Evolutionary conservation across 2,113 vertebrate genomes (phyloP), one percentile per base, ranked within the genome.

Genomic region (Pluvialis apricaria): DNA sequence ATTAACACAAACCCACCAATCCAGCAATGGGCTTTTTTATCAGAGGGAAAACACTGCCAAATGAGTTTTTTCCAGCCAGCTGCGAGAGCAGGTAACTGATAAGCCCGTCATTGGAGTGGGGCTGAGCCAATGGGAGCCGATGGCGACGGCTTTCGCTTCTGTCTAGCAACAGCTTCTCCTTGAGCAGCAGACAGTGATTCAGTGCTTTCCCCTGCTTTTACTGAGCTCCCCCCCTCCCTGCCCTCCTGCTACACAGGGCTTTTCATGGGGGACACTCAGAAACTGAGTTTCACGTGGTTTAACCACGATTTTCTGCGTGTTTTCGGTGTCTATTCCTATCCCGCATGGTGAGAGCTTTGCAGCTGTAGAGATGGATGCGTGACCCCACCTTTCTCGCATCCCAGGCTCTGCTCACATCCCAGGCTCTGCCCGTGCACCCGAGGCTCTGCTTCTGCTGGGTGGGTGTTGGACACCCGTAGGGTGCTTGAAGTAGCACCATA

Each of bases 91-190:
- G 96, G 97, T 97, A 97, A 97, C 87, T 82, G 96, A 95, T 92
- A 91, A 96, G 96, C 82, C 87, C 5, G 11, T 97, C 96, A 97
- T 5, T 88, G 92, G 92, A 94, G 95, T 97, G 95, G 92, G 90
- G 77, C 93, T 92, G 91, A 96, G 89, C 95, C 97, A 97, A 96
- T 97, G 93, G 90, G 93, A 94, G 92, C 79, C 0, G 36, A 54
- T 95, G 94, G 92, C 1, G 71, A 92, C 36, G 1, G 86, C 84
- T 91, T 91, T 83, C 79, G 25, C 94, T 96, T 97, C 92, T 97
- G 95, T 96, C 95, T 97, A 97, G 95, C 96, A 97, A 97, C 97
- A 95, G 95, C 87, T 94, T 94, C 96, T 94, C 85, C 90, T 57
- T 34, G 75, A 96, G 92, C 85, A 60, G 84, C 84, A 79, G 84